phyloP scores from a whole-genome alignment of 2,888 invertebrate genomes.

The Carcina quercana region DNA sequence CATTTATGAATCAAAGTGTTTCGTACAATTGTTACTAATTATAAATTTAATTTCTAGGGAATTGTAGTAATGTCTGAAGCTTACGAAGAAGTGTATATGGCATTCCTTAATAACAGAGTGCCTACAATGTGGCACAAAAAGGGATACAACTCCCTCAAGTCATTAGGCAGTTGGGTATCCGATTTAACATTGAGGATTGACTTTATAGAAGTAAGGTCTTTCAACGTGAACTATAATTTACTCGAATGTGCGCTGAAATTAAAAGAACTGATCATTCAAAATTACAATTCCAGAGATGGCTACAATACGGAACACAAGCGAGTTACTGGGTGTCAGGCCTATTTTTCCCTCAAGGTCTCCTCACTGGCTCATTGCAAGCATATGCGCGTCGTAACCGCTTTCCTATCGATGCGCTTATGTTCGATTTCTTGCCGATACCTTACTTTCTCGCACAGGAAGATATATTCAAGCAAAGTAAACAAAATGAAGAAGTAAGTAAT shows the following conservation, averaged over 20 bases:
- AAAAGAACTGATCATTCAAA: too few relatives aligned
- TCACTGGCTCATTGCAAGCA: constrained; percentile 93
- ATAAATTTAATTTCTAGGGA: constrained; percentile 68
- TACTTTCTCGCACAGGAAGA: constrained; percentile 79
- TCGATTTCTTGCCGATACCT: constrained; percentile 82
- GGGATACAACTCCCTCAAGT: constrained; percentile 91
- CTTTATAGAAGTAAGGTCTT: constrained; percentile 83
- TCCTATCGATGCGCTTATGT: constrained; percentile 89
- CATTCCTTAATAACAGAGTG: constrained; percentile 87
- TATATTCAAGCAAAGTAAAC: constrained; percentile 63
- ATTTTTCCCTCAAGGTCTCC: constrained; percentile 94
- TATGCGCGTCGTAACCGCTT: constrained; percentile 89
- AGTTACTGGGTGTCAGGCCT: constrained; percentile 96
- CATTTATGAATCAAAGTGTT: too few relatives aligned
- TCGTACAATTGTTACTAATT: too few relatives aligned
- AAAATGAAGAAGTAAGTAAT: constrained; percentile 41
- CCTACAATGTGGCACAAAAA: constrained; percentile 88
- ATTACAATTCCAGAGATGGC: constrained; percentile 82
- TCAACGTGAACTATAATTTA: too few relatives aligned
- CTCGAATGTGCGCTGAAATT: too few relatives aligned
- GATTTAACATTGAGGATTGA: constrained; percentile 88
- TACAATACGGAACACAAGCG: constrained; percentile 79
- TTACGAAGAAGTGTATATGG: constrained; percentile 85
- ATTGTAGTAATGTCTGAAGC: constrained; percentile 94
- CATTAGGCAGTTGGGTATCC: constrained; percentile 88